Evolutionary conservation across 2,113 vertebrate genomes (phyloP), one percentile per base, ranked within the genome.

Genomic region (Grallaria varia): DNA sequence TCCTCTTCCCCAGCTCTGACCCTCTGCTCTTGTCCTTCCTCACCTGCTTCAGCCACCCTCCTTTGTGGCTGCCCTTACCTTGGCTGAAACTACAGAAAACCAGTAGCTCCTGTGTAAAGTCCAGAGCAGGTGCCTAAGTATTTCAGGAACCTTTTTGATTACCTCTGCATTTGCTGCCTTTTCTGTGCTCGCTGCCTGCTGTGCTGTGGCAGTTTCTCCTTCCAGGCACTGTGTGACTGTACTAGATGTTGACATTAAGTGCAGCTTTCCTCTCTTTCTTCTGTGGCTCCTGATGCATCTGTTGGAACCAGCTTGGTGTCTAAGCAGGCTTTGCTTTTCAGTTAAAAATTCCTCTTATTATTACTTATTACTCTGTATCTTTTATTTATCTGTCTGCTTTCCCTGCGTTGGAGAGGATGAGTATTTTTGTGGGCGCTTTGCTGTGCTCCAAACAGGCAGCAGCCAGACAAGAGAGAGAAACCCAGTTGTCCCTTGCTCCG

Each of bases 281-380:
- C 82, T 67, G n/a, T 53, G 90, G 58, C 75, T 62, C 40, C 55
- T 84, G 39, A 42, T 68, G 83, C 83, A 44, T 47, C 53, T 25
- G 7, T 15, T 95, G 62, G 73, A 95, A 90, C 28, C 28, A 72
- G 64, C 62, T 90, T 3, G 0, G 58, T 42, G 23, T 63, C 49
- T 79, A 78, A 76, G 55, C 63, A 90, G 66, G 39, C 50, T 93
- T 75, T 56, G 56, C 67, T 85, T 93, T 95, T 74, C 73, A 59
- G 30, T 96, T 83, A 6, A 63, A 63, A 91, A 55, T 91, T 55
- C 42, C 31, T 67, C 6, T 73, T 83, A 45, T 22, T 84, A 62
- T 52, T 91, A 35, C 56, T 81, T 94, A 91, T 56, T 9, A 4
- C 80, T 87, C 60, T 49, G 24, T 66, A 7, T 83, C 28, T 62